phyloP scores from a whole-genome alignment of 2,888 invertebrate genomes.

The Agriotes lineatus region DNA sequence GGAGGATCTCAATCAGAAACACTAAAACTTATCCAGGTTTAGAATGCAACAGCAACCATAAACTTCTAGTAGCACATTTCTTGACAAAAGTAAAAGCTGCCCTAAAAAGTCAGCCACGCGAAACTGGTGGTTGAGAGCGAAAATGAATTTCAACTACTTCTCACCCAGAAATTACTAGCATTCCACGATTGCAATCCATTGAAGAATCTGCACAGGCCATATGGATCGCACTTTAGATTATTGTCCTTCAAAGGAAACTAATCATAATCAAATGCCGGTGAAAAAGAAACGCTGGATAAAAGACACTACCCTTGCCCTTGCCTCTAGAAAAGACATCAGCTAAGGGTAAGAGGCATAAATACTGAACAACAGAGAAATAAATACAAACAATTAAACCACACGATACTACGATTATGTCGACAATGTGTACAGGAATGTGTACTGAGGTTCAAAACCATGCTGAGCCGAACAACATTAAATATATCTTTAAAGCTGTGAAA shows the following conservation, averaged over 20 bases:
- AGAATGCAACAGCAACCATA: too few species aligned
- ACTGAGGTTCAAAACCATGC: too few species aligned
- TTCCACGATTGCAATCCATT: not conserved
- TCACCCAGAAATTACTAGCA: not conserved
- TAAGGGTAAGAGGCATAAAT: not conserved
- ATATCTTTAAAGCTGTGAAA: too few species aligned
- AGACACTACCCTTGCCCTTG: not conserved
- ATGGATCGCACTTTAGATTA: not conserved
- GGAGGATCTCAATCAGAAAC: too few species aligned
- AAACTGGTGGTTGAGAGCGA: not conserved
- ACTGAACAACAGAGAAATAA: not conserved
- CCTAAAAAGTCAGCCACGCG: not conserved
- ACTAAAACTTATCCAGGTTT: too few species aligned
- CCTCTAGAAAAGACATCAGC: not conserved
- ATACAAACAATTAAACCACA: not conserved
- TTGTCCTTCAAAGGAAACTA: not conserved
- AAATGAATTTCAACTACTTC: not conserved
- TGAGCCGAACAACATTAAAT: too few species aligned
- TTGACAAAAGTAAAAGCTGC: not conserved
- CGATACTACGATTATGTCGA: too few species aligned
- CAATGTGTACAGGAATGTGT: too few species aligned
- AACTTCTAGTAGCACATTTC: too few species aligned
- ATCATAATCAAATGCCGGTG: not conserved
- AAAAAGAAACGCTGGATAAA: not conserved
- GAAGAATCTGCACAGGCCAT: not conserved